phyloP scores from a whole-genome alignment of 2,888 invertebrate species.

The Lithophane ornitopus region DNA sequence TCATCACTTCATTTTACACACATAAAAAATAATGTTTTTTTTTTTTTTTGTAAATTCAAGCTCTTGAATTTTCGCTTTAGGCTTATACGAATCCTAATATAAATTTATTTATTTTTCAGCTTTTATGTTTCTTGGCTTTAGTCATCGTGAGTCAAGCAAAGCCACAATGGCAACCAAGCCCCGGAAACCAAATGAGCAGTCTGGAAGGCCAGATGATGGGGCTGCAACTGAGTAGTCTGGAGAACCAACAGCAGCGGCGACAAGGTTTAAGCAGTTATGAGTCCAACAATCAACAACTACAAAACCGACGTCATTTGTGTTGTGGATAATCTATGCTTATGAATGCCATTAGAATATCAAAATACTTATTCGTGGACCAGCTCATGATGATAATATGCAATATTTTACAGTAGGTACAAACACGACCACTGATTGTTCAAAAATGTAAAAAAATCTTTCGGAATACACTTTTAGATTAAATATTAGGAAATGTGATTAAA shows the following conservation, averaged over 20 bases:
- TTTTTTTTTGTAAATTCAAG: neutral
- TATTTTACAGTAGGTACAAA: neutral
- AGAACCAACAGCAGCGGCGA: neutral
- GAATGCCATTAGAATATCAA: neutral
- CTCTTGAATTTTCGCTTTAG: neutral
- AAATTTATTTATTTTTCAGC: neutral
- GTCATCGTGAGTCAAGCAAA: neutral
- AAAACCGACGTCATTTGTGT: neutral
- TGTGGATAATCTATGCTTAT: neutral
- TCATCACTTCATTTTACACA: neutral
- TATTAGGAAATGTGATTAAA: neutral
- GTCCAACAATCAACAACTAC: neutral
- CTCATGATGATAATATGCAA: too few species aligned
- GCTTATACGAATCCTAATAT: too few species aligned
- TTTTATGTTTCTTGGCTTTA: neutral
- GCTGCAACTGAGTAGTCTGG: neutral
- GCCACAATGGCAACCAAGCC: neutral
- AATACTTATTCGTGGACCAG: neutral
- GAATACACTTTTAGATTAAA: neutral
- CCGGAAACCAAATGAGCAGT: neutral
- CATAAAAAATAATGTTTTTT: too few species aligned
- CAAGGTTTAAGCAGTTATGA: neutral
- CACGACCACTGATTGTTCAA: neutral
- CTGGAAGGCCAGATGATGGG: neutral
- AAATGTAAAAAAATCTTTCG: neutral